A percentile compares a stretch with the other conserved stretches of the same genome.
These are phyloP conservation scores for Tokudaia tokunoshimensis DNA, from an alignment of 2,797 vertebrate species.

Conservation along the genomic window DNA sequence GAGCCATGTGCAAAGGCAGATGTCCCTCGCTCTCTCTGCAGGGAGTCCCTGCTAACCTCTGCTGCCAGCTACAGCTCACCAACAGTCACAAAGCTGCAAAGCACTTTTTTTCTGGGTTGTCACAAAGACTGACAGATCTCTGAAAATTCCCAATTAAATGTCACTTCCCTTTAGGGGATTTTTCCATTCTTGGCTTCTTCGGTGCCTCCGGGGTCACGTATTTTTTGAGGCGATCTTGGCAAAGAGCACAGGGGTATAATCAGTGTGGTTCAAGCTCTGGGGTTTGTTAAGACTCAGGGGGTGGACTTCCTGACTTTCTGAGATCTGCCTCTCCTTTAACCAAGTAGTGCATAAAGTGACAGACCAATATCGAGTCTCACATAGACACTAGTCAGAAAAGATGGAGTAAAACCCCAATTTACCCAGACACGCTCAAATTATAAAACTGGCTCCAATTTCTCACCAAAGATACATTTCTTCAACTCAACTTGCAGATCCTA, in stretches of 20 bases:
- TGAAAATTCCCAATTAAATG: constrained; percentile 69
- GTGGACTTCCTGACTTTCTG: not conserved
- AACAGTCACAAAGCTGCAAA: not conserved
- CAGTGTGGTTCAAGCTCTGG: not conserved
- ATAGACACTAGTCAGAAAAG: not conserved
- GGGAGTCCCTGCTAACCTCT: not conserved
- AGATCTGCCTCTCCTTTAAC: not conserved
- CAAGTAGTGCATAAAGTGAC: not conserved
- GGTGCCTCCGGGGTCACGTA: constrained; percentile 23
- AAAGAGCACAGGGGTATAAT: not conserved
- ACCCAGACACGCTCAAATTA: not conserved
- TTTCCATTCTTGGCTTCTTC: constrained; percentile 31
- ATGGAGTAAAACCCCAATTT: not conserved
- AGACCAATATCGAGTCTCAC: not conserved
- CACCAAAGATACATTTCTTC: not conserved
- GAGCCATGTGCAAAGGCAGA: not conserved
- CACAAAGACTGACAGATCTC: constrained; percentile 65
- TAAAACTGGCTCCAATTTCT: not conserved
- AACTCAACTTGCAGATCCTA: not conserved
- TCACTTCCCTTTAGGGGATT: constrained; percentile 49
- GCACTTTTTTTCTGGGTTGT: constrained; percentile 9
- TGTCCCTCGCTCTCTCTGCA: not conserved
- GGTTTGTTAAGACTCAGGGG: not conserved
- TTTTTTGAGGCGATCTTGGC: constrained; percentile 37
- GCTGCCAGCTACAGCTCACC: constrained; percentile 27